Evolutionary conservation across 2,113 vertebrate species (phyloP), one percentile per base, ranked within the genome.

Genomic region (Hippocampus barbouri): DNA sequence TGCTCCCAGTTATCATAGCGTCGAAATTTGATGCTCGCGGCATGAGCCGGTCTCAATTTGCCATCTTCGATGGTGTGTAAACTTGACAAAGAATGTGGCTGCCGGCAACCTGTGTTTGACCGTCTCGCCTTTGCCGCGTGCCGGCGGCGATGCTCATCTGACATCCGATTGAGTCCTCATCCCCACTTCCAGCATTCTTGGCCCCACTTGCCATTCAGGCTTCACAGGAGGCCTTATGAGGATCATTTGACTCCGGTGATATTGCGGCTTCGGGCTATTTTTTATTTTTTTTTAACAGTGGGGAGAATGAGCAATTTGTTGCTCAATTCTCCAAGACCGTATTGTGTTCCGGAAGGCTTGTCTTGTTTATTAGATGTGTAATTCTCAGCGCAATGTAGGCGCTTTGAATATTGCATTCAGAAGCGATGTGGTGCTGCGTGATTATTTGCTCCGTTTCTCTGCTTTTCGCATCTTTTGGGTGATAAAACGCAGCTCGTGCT

Each of bases 221-320:
- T 80, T 78, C 73, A 70, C 47, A 54, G 76, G 70, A 85, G 76
- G 85, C 69, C 83, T 75, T 80, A 81, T 90, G 88, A 85, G 80
- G 66, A 85, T 89, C 88, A 90, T 86, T 85, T 90, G 86, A 89
- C 90, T 83, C 70, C 67, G 81, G 74, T 80, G 70, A 79, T 84
- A 76, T 86, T 75, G 76, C 63, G 74, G 78, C 86, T 83, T 79
- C 69, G 71, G 83, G 86, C 83, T 66, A 72, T 69, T 38, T 6
- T 38, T 30, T 3, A 3, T 30, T 30, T 38, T 38, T 34, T 34
- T 34, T 34, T 0, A 34, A 34, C 30, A 34, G 43, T 10, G 72
- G 69, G 38, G 63, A 14, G 30, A 66, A 66, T 66, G 73, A 86
- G 72, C 62, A 71, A 68, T 82, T 78, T 81, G 66, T 77, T 83